Conservation (phyloP, 35 echinoderm and acorn worm genomes). For the Heliocidaris tuberculata region DNA sequence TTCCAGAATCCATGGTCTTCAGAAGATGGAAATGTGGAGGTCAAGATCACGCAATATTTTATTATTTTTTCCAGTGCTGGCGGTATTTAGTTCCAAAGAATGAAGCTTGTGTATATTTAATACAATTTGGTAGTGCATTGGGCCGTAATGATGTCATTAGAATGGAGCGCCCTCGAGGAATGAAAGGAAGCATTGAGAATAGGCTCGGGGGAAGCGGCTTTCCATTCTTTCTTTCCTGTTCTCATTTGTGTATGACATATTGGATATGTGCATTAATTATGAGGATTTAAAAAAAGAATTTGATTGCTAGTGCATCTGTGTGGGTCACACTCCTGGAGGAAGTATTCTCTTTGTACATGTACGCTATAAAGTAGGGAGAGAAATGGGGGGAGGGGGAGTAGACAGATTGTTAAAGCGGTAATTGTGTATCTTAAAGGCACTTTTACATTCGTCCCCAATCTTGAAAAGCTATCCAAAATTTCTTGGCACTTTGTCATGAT, state of each 20-base stretch:
- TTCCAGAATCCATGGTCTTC: not conserved
- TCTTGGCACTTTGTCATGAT: too few species aligned
- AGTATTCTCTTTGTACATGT: not conserved
- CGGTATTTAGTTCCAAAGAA: not conserved
- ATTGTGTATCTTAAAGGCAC: too few species aligned
- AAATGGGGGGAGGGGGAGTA: not conserved
- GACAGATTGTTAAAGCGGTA: not conserved
- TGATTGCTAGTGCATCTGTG: not conserved
- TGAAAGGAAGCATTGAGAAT: not conserved
- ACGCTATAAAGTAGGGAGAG: not conserved
- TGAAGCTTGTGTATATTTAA: not conserved
- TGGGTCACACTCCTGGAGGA: not conserved
- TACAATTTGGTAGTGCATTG: not conserved
- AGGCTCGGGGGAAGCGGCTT: not conserved
- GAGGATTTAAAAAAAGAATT: not conserved
- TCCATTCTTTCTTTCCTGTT: not conserved
- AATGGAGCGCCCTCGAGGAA: not conserved
- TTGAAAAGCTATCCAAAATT: too few species aligned
- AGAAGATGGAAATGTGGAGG: not conserved
- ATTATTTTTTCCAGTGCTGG: not conserved
- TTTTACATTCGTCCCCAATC: too few species aligned
- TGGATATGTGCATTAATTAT: constrained; percentile 18
- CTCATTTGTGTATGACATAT: not conserved
- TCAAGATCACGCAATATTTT: not conserved
- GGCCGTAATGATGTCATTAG: constrained; percentile 9